A percentile compares a stretch with the other conserved stretches of the same genome.
Evolutionary conservation across 2,888 invertebrate species (phyloP).

Genomic region (Syrphus vitripennis): DNA sequence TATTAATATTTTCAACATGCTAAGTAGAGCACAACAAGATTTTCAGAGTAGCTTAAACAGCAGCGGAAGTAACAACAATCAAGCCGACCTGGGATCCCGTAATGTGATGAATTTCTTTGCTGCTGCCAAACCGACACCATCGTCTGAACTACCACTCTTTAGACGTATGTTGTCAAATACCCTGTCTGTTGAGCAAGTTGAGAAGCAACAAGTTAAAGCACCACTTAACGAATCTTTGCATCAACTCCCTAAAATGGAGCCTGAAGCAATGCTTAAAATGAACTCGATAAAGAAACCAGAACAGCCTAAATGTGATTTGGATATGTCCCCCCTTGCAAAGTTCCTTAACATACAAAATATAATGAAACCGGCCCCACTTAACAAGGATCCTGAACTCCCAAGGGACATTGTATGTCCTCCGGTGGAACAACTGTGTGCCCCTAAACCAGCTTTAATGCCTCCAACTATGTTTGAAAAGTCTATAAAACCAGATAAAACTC

Average conservation of each 20-base stretch:
- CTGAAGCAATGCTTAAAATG: slow-evolving; percentile 51
- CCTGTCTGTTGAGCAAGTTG: slow-evolving; percentile 92
- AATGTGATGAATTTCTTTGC: slow-evolving; percentile 95
- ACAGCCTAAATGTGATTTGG: slow-evolving; percentile 56
- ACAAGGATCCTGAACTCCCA: slow-evolving; percentile 62
- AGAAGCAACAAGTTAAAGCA: slow-evolving; percentile 91
- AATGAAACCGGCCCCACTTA: slow-evolving; percentile 42
- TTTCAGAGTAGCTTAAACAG: slow-evolving; percentile 53
- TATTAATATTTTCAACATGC: slow-evolving; percentile 87
- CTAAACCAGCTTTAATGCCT: slow-evolving; percentile 90
- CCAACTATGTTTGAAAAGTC: slow-evolving; percentile 91
- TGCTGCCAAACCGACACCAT: slow-evolving; percentile 81
- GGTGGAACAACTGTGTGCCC: slow-evolving; percentile 75
- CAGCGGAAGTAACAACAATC: slow-evolving; percentile 64
- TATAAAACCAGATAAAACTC: slow-evolving; percentile 75
- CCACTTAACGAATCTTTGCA: slow-evolving; percentile 84
- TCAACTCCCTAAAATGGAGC: slow-evolving; percentile 73
- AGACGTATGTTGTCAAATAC: slow-evolving; percentile 88
- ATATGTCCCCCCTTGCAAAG: slow-evolving; percentile 63
- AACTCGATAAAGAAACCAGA: slow-evolving; percentile 40
- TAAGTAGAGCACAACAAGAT: slow-evolving; percentile 94
- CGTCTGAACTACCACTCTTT: slow-evolving; percentile 85
- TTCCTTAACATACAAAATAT: slow-evolving; percentile 59
- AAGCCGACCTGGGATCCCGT: slow-evolving; percentile 88
- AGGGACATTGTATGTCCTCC: slow-evolving; percentile 73